Evolutionary conservation across 1,140 invertebrate species (phyloP), one percentile per base, ranked within the genome.

Genomic region (Drosophila pandora): DNA sequence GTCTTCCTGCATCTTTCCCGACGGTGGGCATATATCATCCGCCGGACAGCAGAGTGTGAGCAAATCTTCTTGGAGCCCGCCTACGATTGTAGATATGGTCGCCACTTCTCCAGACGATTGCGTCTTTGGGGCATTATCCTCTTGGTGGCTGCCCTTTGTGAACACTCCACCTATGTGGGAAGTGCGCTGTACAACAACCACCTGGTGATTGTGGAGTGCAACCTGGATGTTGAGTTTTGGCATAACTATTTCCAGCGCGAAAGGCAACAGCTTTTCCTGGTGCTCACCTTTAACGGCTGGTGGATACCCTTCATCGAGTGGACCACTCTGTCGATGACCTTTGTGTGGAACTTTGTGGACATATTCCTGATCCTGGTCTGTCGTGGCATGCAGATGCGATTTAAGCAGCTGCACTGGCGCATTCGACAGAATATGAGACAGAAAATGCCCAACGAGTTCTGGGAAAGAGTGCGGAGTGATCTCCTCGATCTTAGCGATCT

Each of bases 281-380:
- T 91, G 0, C 62, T 91, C n/a, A 54, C 65, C 1, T 91, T 82
- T n/a, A 63, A 61, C 5, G 8, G 54, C 23, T 69, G 72, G 43
- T 69, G 87, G 53, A 76, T 82, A 10, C 69, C 84, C 3, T 79
- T 91, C 22, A 78, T 91, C 17, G 75, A 88, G 41, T 91, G 90
- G 90, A 90, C 90, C 39, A 90, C 83, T 2, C 41, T 91, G 17
- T 74, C 87, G n/a, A 90, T 90, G 34, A 96, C 95, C 0, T 94
- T 95, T 30, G 92, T 94, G 0, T 95, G 94, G 94, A 95, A 94
- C 76, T 95, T 94, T 61, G 94, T 93, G 6, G 94, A 95, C 71
- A 78, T 95, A 1, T 95, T 95, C 25, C 91, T 95, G 2, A 94
- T 94, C 69, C 68, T 95, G 65, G 92, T 95, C 70, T 93, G 90